These are phyloP conservation scores for Glossophaga mutica DNA, from an alignment of 2,797 vertebrate genomes.

Conservation along the genomic window DNA sequence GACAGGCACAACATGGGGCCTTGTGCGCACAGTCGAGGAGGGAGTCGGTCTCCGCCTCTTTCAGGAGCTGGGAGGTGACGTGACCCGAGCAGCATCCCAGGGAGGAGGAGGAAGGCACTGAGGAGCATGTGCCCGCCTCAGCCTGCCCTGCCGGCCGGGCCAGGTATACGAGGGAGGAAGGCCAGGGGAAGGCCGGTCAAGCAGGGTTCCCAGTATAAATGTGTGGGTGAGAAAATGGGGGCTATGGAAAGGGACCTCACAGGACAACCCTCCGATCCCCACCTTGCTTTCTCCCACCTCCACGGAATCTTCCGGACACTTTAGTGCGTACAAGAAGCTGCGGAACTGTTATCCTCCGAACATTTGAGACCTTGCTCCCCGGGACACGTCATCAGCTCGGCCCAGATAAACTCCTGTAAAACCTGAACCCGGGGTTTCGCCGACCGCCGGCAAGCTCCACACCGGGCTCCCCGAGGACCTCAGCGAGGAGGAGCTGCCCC, in stretches of 20 bases:
- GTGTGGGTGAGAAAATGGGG: not conserved
- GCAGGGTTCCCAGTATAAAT: not conserved
- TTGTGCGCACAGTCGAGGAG: not conserved
- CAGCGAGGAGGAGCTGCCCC: no score
- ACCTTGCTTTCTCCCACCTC: not conserved
- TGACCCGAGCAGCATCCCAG: not conserved
- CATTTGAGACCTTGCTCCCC: not conserved
- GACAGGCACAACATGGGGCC: not conserved
- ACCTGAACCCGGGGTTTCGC: not conserved
- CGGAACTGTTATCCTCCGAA: not conserved
- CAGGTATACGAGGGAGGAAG: no score
- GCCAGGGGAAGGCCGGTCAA: not conserved
- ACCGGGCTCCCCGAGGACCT: not conserved
- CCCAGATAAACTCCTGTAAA: not conserved
- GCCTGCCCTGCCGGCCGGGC: no score
- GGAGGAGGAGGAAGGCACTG: not conserved
- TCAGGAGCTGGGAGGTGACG: not conserved
- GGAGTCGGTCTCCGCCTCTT: not conserved
- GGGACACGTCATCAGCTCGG: not conserved
- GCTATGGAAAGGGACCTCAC: not conserved
- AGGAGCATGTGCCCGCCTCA: not conserved
- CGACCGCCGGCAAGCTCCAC: accelerated
- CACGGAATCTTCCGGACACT: not conserved
- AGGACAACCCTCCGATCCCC: not conserved
- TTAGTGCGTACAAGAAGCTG: not conserved